Evolutionary conservation across 2,888 invertebrate genomes (phyloP).

Genomic region (Lordiphosa fenestrarum): DNA sequence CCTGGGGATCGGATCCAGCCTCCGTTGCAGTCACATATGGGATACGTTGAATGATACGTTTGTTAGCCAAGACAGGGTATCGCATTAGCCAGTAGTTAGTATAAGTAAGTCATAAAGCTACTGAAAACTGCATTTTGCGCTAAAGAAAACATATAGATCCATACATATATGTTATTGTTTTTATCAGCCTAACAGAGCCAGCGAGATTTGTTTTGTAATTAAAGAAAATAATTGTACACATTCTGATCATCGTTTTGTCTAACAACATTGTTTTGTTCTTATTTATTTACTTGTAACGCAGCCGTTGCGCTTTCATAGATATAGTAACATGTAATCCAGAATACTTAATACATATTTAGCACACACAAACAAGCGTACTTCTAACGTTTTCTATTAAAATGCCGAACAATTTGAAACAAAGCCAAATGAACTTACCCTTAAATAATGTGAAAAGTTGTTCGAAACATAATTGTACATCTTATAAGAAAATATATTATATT

Average conservation of each 20-base stretch:
- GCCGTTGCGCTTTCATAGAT: slow-evolving; percentile 10
- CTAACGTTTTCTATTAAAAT: slow-evolving; percentile 48
- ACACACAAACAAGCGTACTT: slow-evolving; percentile 29
- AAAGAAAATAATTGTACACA: slow-evolving; percentile 9
- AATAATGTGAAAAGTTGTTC: slow-evolving; percentile 31
- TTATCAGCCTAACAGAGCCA: slow-evolving; percentile 35
- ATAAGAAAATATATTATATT: slow-evolving; percentile 35
- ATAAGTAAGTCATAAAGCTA: slow-evolving; percentile 54
- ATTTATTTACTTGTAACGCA: slow-evolving; percentile 16
- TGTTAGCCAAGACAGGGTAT: slow-evolving; percentile 49
- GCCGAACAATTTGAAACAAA: slow-evolving; percentile 62
- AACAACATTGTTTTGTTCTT: slow-evolving; percentile 22
- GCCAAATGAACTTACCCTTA: slow-evolving; percentile 67
- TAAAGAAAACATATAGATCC: background rate
- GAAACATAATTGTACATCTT: slow-evolving; percentile 29
- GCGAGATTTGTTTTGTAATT: slow-evolving; percentile 34
- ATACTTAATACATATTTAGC: slow-evolving; percentile 28
- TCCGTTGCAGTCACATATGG: slow-evolving; percentile 40
- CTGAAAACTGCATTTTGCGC: slow-evolving; percentile 3
- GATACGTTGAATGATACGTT: slow-evolving; percentile 39
- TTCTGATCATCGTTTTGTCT: slow-evolving; percentile 11
- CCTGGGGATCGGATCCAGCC: slow-evolving; percentile 21
- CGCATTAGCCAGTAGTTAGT: slow-evolving; percentile 52
- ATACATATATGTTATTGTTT: slow-evolving; percentile 46
- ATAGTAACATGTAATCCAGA: slow-evolving; percentile 4